Percentiles rank a stretch among this genome's conserved stretches.
phyloP scores from a whole-genome alignment of 2,113 vertebrate genomes.

The Istiophorus platypterus region DNA sequence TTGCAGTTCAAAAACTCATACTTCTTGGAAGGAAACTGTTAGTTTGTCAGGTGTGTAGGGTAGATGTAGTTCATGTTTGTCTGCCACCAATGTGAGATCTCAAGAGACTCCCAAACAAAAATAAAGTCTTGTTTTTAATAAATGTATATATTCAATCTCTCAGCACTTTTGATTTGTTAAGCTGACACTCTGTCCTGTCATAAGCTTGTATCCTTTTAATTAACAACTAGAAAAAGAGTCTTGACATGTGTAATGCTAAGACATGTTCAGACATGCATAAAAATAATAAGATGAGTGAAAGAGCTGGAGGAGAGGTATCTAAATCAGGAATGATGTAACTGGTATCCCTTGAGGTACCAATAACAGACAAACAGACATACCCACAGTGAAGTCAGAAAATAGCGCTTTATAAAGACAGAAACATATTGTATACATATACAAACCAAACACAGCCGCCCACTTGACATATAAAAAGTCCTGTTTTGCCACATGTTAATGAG shows the following conservation, averaged over 20 bases:
- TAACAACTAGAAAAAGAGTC: constrained; percentile 34
- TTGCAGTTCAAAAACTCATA: background rate
- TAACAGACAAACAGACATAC: background rate
- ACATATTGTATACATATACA: background rate
- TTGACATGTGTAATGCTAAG: constrained; percentile 19
- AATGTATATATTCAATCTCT: background rate
- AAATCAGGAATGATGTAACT: constrained; percentile 11
- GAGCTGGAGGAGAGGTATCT: background rate
- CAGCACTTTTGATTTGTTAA: constrained; percentile 23
- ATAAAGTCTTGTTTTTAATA: constrained; percentile 22
- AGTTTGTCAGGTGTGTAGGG: background rate
- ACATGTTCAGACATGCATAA: constrained; percentile 44
- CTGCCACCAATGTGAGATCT: background rate
- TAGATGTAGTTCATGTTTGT: constrained; percentile 15
- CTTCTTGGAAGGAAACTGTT: background rate
- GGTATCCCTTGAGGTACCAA: background rate
- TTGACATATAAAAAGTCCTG: background rate
- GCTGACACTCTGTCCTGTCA: background rate
- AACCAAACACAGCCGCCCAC: background rate
- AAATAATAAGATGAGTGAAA: constrained; percentile 34
- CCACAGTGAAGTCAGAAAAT: background rate
- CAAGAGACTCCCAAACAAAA: background rate
- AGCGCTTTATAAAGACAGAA: background rate
- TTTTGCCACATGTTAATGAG: background rate
- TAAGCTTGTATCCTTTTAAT: constrained; percentile 30